Base-by-base conservation (phyloP, 2,888 invertebrate genomes). In the Lutraria lutraria region DNA sequence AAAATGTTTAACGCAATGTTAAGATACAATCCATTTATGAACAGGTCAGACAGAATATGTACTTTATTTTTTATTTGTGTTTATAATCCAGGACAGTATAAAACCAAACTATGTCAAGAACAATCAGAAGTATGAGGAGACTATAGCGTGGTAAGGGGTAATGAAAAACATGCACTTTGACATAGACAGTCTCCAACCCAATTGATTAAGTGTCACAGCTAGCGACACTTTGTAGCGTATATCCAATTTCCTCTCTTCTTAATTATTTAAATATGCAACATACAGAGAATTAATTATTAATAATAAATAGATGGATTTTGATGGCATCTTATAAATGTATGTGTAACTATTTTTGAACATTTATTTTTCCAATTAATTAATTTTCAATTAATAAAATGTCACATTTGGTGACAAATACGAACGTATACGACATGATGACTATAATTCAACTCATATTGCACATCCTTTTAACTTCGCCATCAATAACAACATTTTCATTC, bases 301-400 rank as follows among this genome's bases (percentile, higher is more conserved):
- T 29, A 25, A 16, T 29, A 72, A 72, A 29, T 31, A 72, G 31
- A 29, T 10, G 31, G 29, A 29, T 72, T 72, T 29, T 16, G 72
- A 25, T 29, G 72, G 15, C 72, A 72, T 72, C 72, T 72, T 29
- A 29, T 60, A 60, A 60, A 60, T 60, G 21, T 60, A 82, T 31
- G 29, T 83, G 83, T 83, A 83, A 63, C 63, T 31, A 63, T 16
- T 63, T 63, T 83, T 83, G 25, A 53, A 72, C n/a, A 25, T 31
- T 84, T 84, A 84, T 84, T 84, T 72, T 34, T 16, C 25, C 25
- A 25, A 53, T 19, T 84, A 72, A 84, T 72, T 72, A 84, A 52
- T 63, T 72, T 80, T 52, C 72, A 72, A 72, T 72, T 84, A 43
- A 72, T 53, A 16, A 84, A 53, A 84, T 84, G 83, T 72, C 83